A percentile compares a stretch with the other conserved stretches of the same genome.
Evolutionary conservation across 2,113 vertebrate species (phyloP).

Genomic region (Lathamus discolor): DNA sequence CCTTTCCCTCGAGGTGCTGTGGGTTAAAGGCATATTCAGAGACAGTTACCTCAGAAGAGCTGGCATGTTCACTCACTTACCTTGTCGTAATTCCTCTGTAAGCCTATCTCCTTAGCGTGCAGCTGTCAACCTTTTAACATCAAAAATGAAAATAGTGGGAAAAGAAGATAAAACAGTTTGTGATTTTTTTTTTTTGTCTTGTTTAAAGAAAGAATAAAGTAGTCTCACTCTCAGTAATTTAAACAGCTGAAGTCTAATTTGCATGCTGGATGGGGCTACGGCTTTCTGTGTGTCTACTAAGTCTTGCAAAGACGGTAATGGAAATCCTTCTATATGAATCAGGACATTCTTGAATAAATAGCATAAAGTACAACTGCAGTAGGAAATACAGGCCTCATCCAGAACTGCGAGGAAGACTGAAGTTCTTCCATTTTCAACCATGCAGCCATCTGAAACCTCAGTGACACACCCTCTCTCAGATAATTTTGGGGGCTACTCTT

Average conservation of each 20-base stretch:
- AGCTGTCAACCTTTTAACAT: not conserved
- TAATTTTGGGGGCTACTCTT: not conserved
- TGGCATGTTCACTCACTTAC: not conserved
- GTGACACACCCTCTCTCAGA: not conserved
- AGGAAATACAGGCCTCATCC: not conserved
- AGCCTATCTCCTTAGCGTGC: not conserved
- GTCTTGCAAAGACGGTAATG: not conserved
- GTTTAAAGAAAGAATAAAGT: not conserved
- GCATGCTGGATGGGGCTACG: not conserved
- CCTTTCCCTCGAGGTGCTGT: not conserved
- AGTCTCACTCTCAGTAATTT: not conserved
- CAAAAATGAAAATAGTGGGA: not conserved
- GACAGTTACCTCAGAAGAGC: not conserved
- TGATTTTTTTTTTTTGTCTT: not conserved
- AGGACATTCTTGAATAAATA: not conserved
- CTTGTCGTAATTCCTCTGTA: not conserved
- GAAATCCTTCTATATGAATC: not conserved
- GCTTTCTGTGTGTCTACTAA: not conserved
- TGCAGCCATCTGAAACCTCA: not conserved
- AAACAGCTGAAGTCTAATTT: not conserved
- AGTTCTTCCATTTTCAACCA: not conserved
- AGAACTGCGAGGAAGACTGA: not conserved
- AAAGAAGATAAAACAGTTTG: not conserved
- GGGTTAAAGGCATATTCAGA: not conserved
- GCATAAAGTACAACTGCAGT: not conserved